These are phyloP conservation scores for Deilephila porcellus DNA, from an alignment of 2,888 invertebrate genomes.

Conservation along the genomic window DNA sequence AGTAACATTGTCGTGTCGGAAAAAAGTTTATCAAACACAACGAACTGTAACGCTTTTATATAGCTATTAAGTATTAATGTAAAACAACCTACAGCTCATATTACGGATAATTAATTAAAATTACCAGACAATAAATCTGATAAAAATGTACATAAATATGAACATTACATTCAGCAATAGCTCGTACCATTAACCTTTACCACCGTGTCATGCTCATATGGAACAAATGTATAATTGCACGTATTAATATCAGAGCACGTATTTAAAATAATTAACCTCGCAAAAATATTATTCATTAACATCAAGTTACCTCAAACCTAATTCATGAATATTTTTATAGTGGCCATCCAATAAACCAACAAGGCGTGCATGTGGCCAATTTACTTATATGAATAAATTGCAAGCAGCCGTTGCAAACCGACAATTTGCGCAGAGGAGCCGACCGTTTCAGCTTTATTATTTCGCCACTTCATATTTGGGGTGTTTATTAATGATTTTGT, in stretches of 20 bases:
- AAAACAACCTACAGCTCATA: neutral
- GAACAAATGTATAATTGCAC: slow-evolving; percentile 15
- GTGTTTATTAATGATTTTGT: slow-evolving; percentile 77
- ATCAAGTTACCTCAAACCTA: slow-evolving; percentile 10
- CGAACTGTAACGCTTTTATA: neutral
- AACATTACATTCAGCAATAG: neutral
- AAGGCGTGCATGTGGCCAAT: slow-evolving; percentile 60
- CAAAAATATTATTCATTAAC: slow-evolving; percentile 7
- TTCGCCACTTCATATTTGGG: slow-evolving; percentile 73
- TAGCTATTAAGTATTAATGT: too few relatives aligned
- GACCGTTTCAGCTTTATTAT: slow-evolving; percentile 59
- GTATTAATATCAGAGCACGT: slow-evolving; percentile 4
- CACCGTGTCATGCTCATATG: neutral
- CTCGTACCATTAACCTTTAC: slow-evolving; percentile 6
- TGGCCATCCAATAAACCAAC: slow-evolving; percentile 50
- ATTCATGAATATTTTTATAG: slow-evolving; percentile 44
- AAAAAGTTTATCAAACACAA: neutral
- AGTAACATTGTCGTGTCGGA: too few relatives aligned
- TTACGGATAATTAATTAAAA: slow-evolving; percentile 6
- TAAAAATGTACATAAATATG: neutral
- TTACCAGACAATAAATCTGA: neutral
- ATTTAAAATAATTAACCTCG: slow-evolving; percentile 11
- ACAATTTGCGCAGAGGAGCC: slow-evolving; percentile 57
- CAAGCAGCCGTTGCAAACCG: slow-evolving; percentile 44
- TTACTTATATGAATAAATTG: slow-evolving; percentile 64